Evolutionary conservation across 2,888 invertebrate genomes (phyloP), one percentile per base, ranked within the genome.

Genomic region (Oscheius onirici): DNA sequence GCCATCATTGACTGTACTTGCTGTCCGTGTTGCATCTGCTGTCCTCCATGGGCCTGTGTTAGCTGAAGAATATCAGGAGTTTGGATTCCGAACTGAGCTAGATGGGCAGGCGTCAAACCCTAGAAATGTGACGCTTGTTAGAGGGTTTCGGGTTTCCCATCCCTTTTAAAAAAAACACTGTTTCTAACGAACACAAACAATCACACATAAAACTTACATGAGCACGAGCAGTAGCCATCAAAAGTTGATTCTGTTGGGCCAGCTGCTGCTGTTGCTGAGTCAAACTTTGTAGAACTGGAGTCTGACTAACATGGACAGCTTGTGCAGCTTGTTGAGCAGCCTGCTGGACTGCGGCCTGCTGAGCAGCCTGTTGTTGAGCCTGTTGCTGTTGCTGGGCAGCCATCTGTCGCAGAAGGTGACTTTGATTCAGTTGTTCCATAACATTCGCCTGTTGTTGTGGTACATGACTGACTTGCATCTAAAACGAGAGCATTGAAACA

Each of bases 21-120:
- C n/a, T 34, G 34, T 34, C 17, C 17, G 49, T 63, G 63, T 3
- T 13, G 49, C 1, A 58, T 11, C 41, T 58, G 63, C 13, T 49
- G 49, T 17, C 22, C 20, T 17, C 22, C 20, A 20, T 44, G 49
- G 17, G 49, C 49, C 22, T 58, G 58, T 10, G 58, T 49, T 11
- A 69, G 44, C 46, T 46, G 44, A 28, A 58, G 26, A 34, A 58
- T 20, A 11, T 69, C 69, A 17, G 57, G 51, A 17, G 67, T 34
- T 49, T 69, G 69, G n/a, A 52, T 57, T 22, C 67, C 67, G 24
- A 55, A 40, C 20, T 41, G 44, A 1, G 41, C 55, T 52, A 68
- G 43, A 15, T 68, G 54, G 15, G 54, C 22, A 8, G 26, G 20
- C 57, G 49, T 68, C 24, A 57, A 44, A 44, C 49, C 55, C 49